These are phyloP conservation scores for Andricus curvator DNA, from an alignment of 2,888 invertebrate species.

Conservation along the genomic window DNA sequence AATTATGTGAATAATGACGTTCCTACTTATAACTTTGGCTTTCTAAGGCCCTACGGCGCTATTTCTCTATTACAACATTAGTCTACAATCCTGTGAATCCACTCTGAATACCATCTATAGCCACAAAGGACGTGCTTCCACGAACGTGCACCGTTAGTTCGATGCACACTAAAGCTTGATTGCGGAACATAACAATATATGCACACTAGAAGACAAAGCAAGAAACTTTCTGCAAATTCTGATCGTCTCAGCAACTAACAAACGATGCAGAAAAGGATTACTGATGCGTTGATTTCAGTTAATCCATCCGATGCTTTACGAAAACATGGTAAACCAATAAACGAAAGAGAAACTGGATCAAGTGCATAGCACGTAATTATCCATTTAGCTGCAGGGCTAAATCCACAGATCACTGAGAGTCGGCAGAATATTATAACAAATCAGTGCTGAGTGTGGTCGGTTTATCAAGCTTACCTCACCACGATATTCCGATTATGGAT, in stretches of 20 bases:
- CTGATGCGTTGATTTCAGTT: conserved; percentile 24
- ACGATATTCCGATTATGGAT: conserved; percentile 67
- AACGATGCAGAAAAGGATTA: not conserved
- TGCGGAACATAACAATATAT: not conserved
- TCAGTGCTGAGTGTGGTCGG: conserved; percentile 52
- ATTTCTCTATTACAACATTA: not conserved
- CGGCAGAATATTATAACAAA: conserved; percentile 44
- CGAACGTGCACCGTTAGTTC: not conserved
- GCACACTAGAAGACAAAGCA: not conserved
- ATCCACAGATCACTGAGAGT: conserved; percentile 15
- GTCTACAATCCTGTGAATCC: conserved; percentile 2
- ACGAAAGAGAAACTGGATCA: conserved; percentile 20
- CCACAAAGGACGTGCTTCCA: not conserved
- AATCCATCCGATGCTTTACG: not conserved
- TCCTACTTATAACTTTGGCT: not conserved
- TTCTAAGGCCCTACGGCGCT: no score
- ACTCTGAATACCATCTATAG: not conserved
- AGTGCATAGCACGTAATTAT: conserved; percentile 11
- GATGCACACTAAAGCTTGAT: conserved; percentile 19
- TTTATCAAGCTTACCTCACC: conserved; percentile 57
- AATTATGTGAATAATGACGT: not conserved
- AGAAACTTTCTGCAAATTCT: not conserved
- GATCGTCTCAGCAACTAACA: not conserved
- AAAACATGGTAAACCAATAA: not conserved
- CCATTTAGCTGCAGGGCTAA: not conserved